Evolutionary conservation across 2,888 invertebrate genomes (phyloP).

Genomic region (Epirrhoe alternata): DNA sequence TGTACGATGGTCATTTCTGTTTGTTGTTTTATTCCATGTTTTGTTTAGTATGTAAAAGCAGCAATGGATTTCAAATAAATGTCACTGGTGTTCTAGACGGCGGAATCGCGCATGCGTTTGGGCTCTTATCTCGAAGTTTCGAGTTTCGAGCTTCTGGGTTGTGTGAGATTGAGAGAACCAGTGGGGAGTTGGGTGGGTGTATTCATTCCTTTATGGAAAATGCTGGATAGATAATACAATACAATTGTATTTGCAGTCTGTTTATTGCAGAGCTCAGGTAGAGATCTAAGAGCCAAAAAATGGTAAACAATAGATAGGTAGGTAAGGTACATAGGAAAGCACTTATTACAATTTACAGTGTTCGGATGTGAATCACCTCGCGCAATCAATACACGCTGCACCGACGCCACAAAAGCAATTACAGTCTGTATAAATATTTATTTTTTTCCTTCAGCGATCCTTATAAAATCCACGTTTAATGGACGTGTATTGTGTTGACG

Average conservation of each 20-base stretch:
- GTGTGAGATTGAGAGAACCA: background rate
- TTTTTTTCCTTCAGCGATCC: constrained; percentile 57
- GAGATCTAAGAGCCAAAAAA: background rate
- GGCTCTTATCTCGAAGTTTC: constrained; percentile 32
- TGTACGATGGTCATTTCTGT: constrained; percentile 21
- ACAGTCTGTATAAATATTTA: constrained; percentile 52
- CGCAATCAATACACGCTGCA: constrained; percentile 45
- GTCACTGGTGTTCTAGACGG: background rate
- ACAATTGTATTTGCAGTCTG: background rate
- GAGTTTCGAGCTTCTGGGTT: background rate
- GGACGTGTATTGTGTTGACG: constrained; percentile 49
- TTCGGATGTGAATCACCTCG: constrained; percentile 52
- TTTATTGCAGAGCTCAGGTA: constrained; percentile 1
- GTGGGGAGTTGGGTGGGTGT: constrained; percentile 14
- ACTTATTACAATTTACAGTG: background rate
- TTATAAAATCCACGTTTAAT: constrained; percentile 58
- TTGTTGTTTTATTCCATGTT: background rate
- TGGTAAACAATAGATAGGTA: background rate
- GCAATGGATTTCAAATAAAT: constrained; percentile 19
- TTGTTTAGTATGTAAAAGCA: constrained; percentile 25
- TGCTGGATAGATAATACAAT: constrained; percentile 10
- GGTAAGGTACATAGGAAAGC: background rate
- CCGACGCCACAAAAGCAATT: constrained; percentile 62
- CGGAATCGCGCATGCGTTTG: constrained; percentile 4
- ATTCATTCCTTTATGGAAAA: constrained; percentile 20